Percentiles rank a stretch among this genome's conserved stretches.
phyloP scores from a whole-genome alignment of 2,888 invertebrate genomes.

The Lithodes maja region DNA sequence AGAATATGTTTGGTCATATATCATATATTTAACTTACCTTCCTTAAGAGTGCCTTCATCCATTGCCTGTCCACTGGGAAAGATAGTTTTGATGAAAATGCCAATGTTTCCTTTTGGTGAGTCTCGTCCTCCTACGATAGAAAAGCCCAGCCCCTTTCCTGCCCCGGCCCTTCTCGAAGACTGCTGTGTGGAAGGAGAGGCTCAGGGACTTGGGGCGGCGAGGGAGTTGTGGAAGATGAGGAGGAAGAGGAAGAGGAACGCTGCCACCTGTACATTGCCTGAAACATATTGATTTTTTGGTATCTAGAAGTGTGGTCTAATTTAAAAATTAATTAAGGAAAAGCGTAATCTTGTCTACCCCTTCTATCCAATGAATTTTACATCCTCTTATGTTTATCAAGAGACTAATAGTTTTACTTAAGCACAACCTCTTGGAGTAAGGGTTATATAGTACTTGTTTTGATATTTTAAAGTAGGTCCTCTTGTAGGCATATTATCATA shows the following conservation, averaged over 20 bases:
- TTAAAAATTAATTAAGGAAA: no score
- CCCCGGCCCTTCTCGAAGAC: conserved; percentile 88
- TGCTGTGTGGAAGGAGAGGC: conserved; percentile 75
- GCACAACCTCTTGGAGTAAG: no score
- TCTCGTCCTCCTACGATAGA: conserved; percentile 93
- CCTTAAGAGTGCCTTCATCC: conserved; percentile 68
- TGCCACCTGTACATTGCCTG: conserved; percentile 25
- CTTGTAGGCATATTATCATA: no score
- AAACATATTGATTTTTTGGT: not conserved
- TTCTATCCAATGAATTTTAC: no score
- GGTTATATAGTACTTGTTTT: no score
- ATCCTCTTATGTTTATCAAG: no score
- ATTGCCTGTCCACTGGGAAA: conserved; percentile 69
- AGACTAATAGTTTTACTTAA: no score
- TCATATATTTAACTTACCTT: conserved; percentile 57
- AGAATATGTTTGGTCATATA: no score
- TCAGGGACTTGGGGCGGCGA: conserved; percentile 73
- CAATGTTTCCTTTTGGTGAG: conserved; percentile 81
- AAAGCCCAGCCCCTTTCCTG: conserved; percentile 90
- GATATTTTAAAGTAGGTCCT: no score
- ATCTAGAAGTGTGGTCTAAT: no score
- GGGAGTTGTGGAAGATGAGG: conserved; percentile 59
- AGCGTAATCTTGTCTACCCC: no score
- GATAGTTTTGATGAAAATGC: conserved; percentile 70
- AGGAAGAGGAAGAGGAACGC: conserved; percentile 50